phyloP scores from a whole-genome alignment of 2,797 vertebrate species.

The Microctenopoma stevenorrisi region DNA sequence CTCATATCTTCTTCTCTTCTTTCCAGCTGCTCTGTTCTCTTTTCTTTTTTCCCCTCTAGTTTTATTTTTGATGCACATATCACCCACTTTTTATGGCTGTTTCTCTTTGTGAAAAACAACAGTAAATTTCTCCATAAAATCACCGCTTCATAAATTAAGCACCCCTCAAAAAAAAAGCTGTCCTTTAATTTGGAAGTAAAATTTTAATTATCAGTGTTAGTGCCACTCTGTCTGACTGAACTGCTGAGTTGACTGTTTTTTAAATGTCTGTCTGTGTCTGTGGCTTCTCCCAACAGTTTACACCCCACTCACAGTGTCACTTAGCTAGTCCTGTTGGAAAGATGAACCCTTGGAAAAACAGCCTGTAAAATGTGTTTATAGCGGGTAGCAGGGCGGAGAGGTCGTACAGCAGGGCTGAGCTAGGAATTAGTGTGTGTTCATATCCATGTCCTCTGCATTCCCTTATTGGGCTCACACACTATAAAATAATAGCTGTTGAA shows the following conservation, averaged over 20 bases:
- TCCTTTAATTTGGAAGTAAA: conserved; percentile 67
- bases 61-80: background rate
- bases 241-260: conserved; percentile 64
- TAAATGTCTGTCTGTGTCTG: conserved; percentile 65
- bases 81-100: background rate
- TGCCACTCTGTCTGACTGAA: conserved; percentile 65
- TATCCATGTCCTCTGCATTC: conserved; percentile 10
- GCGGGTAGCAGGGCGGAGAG: conserved; percentile 53
- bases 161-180: conserved; percentile 15
- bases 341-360: conserved; percentile 69
- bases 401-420: conserved; percentile 38
- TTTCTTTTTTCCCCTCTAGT: background rate
- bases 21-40: too few species aligned
- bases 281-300: conserved; percentile 74
- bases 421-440: conserved; percentile 10
- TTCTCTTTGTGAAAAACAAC: conserved; percentile 16
- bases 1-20: background rate
- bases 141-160: conserved; percentile 51
- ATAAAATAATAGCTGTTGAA: conserved; percentile 39
- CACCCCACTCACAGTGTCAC: conserved; percentile 76
- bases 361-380: conserved; percentile 80
- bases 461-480: conserved; percentile 35
- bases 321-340: conserved; percentile 68
- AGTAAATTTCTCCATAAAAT: conserved; percentile 45
- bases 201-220: conserved; percentile 64